Percentiles rank a stretch among this genome's conserved stretches.
phyloP scores from a whole-genome alignment of 1,140 invertebrate genomes.

The Brachionus asplanchnoidis region DNA sequence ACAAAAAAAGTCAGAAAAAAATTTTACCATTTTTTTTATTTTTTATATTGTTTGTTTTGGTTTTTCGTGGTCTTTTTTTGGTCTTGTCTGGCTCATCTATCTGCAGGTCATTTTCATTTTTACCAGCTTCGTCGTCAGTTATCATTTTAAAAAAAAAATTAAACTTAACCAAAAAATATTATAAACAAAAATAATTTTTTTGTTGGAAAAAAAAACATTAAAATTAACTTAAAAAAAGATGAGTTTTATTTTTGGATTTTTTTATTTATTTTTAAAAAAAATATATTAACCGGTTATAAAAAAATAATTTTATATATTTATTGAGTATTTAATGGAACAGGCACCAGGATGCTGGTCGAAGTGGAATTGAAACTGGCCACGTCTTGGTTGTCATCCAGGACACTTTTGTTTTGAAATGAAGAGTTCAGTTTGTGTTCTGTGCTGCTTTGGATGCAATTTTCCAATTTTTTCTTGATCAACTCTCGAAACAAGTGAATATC shows the following conservation, averaged over 20 bases:
- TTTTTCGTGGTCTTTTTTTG: not conserved
- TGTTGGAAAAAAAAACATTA: not conserved
- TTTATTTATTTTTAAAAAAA: not conserved
- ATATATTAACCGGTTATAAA: not conserved
- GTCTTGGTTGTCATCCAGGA: conserved; percentile 5
- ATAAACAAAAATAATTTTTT: not conserved
- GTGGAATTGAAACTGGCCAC: not conserved
- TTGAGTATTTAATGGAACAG: not conserved
- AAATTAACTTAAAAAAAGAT: not conserved
- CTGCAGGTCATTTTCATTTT: not conserved
- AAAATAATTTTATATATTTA: not conserved
- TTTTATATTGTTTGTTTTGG: not conserved
- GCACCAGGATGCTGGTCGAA: not conserved
- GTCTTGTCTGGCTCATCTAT: not conserved
- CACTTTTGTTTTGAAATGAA: not conserved
- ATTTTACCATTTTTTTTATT: not conserved
- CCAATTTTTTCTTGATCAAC: not conserved
- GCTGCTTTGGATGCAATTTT: not conserved
- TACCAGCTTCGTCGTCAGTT: not conserved
- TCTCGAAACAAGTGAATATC: not conserved
- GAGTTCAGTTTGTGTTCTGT: not conserved
- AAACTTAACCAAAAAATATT: not conserved
- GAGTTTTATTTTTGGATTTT: not conserved
- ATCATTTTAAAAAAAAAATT: not conserved
- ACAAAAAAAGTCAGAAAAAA: not conserved